A percentile compares a stretch with the other conserved stretches of the same genome.
These are phyloP conservation scores for Tuta absoluta DNA, from an alignment of 2,888 invertebrate genomes.

Conservation along the genomic window DNA sequence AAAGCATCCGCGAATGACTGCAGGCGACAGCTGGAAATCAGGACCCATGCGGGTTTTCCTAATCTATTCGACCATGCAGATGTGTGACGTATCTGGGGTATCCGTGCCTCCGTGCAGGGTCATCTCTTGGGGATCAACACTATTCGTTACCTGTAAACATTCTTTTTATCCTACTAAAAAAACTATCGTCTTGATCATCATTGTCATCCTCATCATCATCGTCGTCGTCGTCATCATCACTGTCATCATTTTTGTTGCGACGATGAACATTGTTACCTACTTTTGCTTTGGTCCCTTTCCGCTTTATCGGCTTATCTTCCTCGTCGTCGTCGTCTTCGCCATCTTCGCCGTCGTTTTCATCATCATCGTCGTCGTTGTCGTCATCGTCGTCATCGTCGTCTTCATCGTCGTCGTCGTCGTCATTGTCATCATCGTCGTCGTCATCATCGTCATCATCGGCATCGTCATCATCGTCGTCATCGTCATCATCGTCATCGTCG, in stretches of 20 bases:
- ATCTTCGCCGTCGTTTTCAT: constrained; percentile 70
- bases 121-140: constrained; percentile 63
- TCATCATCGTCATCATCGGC: constrained; percentile 68
- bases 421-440: constrained; percentile 63
- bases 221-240: constrained; percentile 71
- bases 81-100: constrained; percentile 58
- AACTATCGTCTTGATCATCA: constrained; percentile 74
- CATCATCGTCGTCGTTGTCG: constrained; percentile 55
- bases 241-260: constrained; percentile 44
- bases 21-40: constrained; percentile 83
- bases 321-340: constrained; percentile 61
- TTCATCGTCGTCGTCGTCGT: constrained; percentile 54
- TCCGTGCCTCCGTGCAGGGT: constrained; percentile 65
- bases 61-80: constrained; percentile 73
- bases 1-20: constrained; percentile 83
- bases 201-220: constrained; percentile 70
- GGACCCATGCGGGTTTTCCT: constrained; percentile 73
- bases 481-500: constrained; percentile 61
- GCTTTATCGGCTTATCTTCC: constrained; percentile 57
- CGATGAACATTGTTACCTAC: constrained; percentile 49
- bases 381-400: constrained; percentile 64
- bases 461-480: constrained; percentile 54
- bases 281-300: constrained; percentile 44
- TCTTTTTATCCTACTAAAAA: constrained; percentile 77
- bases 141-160: constrained; percentile 78